These are phyloP conservation scores for Tricholauxania praeusta DNA, from an alignment of 2,888 invertebrate genomes.

Conservation along the genomic window DNA sequence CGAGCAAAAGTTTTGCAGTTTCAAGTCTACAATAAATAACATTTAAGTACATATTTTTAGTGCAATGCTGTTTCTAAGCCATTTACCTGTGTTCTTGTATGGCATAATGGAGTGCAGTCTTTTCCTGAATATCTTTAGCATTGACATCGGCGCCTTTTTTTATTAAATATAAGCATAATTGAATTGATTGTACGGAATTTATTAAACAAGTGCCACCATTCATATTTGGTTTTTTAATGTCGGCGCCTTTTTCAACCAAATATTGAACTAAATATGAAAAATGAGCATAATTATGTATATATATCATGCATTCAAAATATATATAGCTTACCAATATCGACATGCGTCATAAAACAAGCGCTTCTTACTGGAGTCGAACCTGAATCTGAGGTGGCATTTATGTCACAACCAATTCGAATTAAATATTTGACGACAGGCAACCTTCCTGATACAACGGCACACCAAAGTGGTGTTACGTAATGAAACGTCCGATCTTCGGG, in stretches of 20 bases:
- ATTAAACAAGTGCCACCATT: constrained; percentile 95
- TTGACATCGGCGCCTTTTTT: constrained; percentile 85
- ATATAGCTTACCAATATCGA: constrained; percentile 72
- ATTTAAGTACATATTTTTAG: neutral
- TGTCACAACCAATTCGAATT: constrained; percentile 80
- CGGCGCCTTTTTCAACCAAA: constrained; percentile 83
- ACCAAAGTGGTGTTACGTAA: constrained; percentile 91
- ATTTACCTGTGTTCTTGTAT: constrained; percentile 80
- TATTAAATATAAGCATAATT: constrained; percentile 84
- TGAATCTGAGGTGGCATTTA: constrained; percentile 89
- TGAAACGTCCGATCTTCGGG: constrained; percentile 82
- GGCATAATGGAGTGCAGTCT: constrained; percentile 95
- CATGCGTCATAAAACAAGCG: constrained; percentile 93
- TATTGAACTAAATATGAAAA: constrained; percentile 72
- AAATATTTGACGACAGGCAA: constrained; percentile 82
- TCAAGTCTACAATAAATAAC: constrained; percentile 72
- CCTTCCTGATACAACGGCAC: constrained; percentile 89
- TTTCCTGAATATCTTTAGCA: constrained; percentile 89
- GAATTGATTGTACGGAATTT: constrained; percentile 89
- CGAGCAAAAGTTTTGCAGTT: constrained; percentile 84
- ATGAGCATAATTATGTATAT: neutral
- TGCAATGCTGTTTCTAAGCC: too few species aligned
- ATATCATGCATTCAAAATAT: neutral
- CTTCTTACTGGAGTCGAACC: constrained; percentile 91
- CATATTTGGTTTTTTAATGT: constrained; percentile 85